Evolutionary conservation across 1,140 invertebrate genomes (phyloP), one percentile per base, ranked within the genome.

Genomic region (Ericerus pela): DNA sequence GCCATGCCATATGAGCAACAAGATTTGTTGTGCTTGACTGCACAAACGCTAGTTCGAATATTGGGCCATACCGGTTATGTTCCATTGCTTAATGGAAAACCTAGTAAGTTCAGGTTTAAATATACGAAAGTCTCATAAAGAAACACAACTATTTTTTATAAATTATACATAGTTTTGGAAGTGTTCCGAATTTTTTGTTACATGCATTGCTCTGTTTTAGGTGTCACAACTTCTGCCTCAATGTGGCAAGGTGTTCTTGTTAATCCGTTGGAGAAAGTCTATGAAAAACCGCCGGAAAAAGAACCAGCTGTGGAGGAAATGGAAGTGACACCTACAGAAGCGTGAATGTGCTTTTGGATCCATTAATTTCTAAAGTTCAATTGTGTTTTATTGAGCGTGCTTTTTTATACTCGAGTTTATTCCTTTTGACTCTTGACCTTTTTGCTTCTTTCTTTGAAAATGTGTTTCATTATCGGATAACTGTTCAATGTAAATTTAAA

Each of bases 161-260:
- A n/a, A n/a, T n/a, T n/a, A n/a, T n/a, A n/a, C n/a, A n/a, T n/a
- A n/a, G n/a, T n/a, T n/a, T n/a, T n/a, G n/a, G n/a, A n/a, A n/a
- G n/a, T n/a, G n/a, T n/a, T n/a, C 22, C 5, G 41, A 14, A 28
- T 4, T 2, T 16, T 14, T 6, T 51, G 26, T 3, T 51, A 2
- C 14, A 8, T 53, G 27, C 24, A 3, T 22, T 37, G 3, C 10
- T 8, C n/a, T 51, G 41, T 61, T 58, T 36, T 52, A 62, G 63
- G 51, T 47, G 47, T 63, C 18, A 60, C 87, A 1, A 82, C 81
- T 4, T 89, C 87, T 67, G 85, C 87, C 75, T 84, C 87, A 24
- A 87, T 95, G 8, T 96, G 90, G 90, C 83, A 93, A 66, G 91
- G 89, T 0, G 88, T 96, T 1, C 88, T 95, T 5, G 89, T 96